Evolutionary conservation across 1,140 invertebrate genomes (phyloP), one percentile per base, ranked within the genome.

Genomic region (Saccostrea cuccullata): DNA sequence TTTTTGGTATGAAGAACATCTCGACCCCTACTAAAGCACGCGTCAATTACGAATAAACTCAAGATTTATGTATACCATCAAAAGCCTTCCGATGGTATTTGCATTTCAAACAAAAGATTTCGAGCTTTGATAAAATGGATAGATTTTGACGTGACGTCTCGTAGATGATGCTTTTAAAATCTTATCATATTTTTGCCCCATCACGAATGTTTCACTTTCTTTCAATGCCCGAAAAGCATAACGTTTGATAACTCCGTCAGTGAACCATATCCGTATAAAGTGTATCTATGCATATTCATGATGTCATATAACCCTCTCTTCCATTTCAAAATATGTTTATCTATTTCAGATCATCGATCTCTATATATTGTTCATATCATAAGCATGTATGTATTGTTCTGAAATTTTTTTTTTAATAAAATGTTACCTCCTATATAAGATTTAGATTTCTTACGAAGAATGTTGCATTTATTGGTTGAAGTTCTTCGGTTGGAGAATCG

Each of bases 101-200:
- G 30, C 70, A 77, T 77, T 77, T 77, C 70, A 77, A 77, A 77
- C 70, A 77, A 77, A 77, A 26, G 70, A 77, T 77, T 77, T 77
- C 13, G 23, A 77, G 70, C 30, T 26, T 64, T 30, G 70, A 77
- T 77, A 77, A 77, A 77, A 26, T 77, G 26, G 23, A 30, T 40
- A 11, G 26, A 30, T 77, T 77, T 26, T 77, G 70, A 77, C 13
- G 70, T 26, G 70, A 77, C 30, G 30, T 77, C 70, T 77, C 70
- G 23, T 77, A 36, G 23, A 77, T 77, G 70, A 77, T 77, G 30
- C 70, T 77, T 64, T 64, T 77, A 77, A 67, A 77, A 77, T 77
- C 70, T 77, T 77, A 77, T 77, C 70, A 36, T 77, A 77, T 26
- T 77, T 77, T 77, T 11, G 70, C 23, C 23, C 30, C 13, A 12